Evolutionary conservation across 2,797 vertebrate genomes (phyloP).

Genomic region (Eurystomus glaucurus): DNA sequence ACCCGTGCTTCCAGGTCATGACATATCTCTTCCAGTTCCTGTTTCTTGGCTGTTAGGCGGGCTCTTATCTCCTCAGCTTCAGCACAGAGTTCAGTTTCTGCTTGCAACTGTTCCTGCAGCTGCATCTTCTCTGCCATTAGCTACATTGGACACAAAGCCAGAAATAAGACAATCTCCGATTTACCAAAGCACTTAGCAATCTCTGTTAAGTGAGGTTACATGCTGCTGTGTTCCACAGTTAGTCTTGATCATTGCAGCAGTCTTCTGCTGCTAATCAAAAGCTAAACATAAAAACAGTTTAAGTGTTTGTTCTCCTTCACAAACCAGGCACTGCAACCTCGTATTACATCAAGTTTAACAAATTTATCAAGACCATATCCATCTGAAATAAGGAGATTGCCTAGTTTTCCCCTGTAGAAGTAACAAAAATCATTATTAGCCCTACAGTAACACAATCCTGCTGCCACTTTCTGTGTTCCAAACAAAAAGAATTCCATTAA

Average conservation of each 20-base stretch:
- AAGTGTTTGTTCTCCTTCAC: background rate
- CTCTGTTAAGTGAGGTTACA: background rate
- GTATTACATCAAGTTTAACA: background rate
- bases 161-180: background rate
- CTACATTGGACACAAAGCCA: constrained; percentile 75
- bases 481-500: background rate
- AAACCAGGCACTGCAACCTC: background rate
- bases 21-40: constrained; percentile 97
- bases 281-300: background rate
- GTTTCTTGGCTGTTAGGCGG: constrained; percentile 94
- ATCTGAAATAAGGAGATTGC: background rate
- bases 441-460: background rate
- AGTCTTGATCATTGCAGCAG: background rate
- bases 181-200: background rate
- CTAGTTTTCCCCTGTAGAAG: background rate
- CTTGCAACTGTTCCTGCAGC: constrained; percentile 97
- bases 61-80: constrained; percentile 97
- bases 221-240: background rate
- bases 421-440: background rate
- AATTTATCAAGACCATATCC: background rate
- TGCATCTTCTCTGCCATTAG: constrained; percentile 93
- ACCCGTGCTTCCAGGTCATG: constrained; percentile 97
- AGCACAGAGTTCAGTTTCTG: constrained; percentile 95
- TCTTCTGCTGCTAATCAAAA: background rate
- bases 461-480: background rate